Evolutionary conservation across 2,797 vertebrate genomes (phyloP), one percentile per base, ranked within the genome.

Genomic region (Ciconia nigra): DNA sequence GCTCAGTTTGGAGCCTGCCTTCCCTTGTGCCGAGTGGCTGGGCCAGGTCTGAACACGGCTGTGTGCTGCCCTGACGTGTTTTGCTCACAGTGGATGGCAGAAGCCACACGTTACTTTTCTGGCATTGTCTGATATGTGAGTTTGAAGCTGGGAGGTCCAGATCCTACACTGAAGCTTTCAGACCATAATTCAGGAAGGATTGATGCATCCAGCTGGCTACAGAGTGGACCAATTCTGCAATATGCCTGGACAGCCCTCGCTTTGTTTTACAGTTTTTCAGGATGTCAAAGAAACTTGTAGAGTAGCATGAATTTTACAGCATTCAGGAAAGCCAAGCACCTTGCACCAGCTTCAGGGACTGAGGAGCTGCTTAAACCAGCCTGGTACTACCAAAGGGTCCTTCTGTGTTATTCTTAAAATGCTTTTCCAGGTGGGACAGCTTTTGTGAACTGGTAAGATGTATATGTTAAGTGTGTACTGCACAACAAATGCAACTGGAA

Each of bases 201-300:
- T 9, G 25, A 25, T 57, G 49, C 14, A 28, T 57, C 63, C 83
- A 88, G 72, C 52, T 93, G 74, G 59, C 47, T 65, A 39, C 44
- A 49, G 41, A 63, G 51, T 2, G 4, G 24, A 49, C 4, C 5
- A 42, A 1, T 72, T 76, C 44, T n/a, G 39, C 73, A 88, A 46
- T 2, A 52, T 0, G 1, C 16, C 70, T 83, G 72, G 49, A n/a
- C 49, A 71, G 16, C 25, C 21, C 29, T 54, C 0, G 0, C 39
- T 52, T 83, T 63, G 41, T 62, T 89, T 86, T 33, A 37, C 54
- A 55, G 12, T 18, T 74, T n/a, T 59, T 67, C n/a, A 54, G 35
- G 14, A 8, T 66, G 13, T 54, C 57, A 65, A 58, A 78, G 79
- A 46, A 83, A n/a, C 31, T 8, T 69, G 39, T 49, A 14, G 44